These are phyloP conservation scores for Hydrophis major DNA, from an alignment of 2,797 vertebrate species.

Conservation along the genomic window DNA sequence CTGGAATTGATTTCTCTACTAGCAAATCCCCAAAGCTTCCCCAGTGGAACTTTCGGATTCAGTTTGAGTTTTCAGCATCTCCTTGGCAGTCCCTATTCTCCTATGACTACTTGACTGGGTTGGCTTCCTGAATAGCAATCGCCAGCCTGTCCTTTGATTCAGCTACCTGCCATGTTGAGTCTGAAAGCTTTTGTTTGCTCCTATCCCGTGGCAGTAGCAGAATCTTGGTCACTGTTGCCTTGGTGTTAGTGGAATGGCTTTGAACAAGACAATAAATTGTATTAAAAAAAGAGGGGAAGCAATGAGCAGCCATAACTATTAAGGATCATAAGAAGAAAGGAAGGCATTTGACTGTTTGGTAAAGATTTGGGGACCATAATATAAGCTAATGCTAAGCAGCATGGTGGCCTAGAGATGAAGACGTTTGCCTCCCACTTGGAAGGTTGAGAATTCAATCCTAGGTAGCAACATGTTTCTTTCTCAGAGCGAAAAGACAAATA, in stretches of 20 bases:
- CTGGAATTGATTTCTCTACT: neutral
- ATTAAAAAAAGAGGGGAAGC: neutral
- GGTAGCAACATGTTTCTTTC: neutral
- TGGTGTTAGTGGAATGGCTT: neutral
- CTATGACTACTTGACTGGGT: neutral
- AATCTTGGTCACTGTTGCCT: neutral
- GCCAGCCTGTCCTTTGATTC: neutral
- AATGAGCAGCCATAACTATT: conserved; percentile 7
- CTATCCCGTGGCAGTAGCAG: neutral
- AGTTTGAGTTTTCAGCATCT: neutral
- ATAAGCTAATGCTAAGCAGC: neutral
- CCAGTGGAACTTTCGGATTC: neutral
- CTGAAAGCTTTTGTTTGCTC: neutral
- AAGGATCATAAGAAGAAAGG: neutral
- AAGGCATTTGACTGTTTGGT: neutral
- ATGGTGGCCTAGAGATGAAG: neutral
- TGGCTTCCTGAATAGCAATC: neutral
- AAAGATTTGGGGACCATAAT: neutral
- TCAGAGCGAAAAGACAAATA: neutral
- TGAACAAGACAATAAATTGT: conserved; percentile 13
- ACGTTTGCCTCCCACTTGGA: neutral
- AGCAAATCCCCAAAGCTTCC: neutral
- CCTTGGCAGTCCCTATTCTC: neutral
- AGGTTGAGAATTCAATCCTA: neutral
- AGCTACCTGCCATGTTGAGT: conserved; percentile 3